Evolutionary conservation across 2,888 invertebrate genomes (phyloP).

Genomic region (Xestobium rufovillosum): DNA sequence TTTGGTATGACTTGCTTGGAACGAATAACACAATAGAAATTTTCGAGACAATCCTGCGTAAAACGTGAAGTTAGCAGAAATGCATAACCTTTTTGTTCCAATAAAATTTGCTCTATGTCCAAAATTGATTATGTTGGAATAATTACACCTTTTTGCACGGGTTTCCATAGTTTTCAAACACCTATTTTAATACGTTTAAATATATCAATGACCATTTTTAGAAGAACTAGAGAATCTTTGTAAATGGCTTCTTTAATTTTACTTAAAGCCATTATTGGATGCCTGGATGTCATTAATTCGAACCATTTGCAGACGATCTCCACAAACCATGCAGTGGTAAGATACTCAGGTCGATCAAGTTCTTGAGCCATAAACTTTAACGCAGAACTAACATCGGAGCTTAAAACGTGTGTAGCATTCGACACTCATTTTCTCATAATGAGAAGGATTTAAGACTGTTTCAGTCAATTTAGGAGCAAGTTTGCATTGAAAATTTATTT

Average conservation of each 20-base stretch:
- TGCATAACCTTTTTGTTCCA: slow-evolving; percentile 8
- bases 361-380: slow-evolving; percentile 14
- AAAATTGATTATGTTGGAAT: slow-evolving; percentile 16
- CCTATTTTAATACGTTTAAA: slow-evolving; percentile 13
- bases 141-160: slow-evolving; percentile 9
- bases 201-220: slow-evolving; percentile 10
- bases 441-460: slow-evolving; percentile 7
- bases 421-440: slow-evolving; percentile 19
- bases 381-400: slow-evolving; percentile 16
- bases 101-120: slow-evolving; percentile 12
- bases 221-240: slow-evolving; percentile 8
- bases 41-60: slow-evolving; percentile 17
- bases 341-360: slow-evolving; percentile 10
- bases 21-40: slow-evolving; percentile 14
- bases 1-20: slow-evolving; percentile 15
- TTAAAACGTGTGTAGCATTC: slow-evolving; percentile 16
- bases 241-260: slow-evolving; percentile 11
- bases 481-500: slow-evolving; percentile 10
- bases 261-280: slow-evolving; percentile 14
- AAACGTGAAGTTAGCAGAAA: slow-evolving; percentile 16
- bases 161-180: slow-evolving; percentile 11
- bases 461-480: slow-evolving; percentile 14
- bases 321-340: slow-evolving; percentile 21
- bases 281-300: slow-evolving; percentile 19
- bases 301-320: slow-evolving; percentile 19